Evolutionary conservation across 2,888 invertebrate genomes (phyloP), one percentile per base, ranked within the genome.

Genomic region (Meghimatium bilineatum): DNA sequence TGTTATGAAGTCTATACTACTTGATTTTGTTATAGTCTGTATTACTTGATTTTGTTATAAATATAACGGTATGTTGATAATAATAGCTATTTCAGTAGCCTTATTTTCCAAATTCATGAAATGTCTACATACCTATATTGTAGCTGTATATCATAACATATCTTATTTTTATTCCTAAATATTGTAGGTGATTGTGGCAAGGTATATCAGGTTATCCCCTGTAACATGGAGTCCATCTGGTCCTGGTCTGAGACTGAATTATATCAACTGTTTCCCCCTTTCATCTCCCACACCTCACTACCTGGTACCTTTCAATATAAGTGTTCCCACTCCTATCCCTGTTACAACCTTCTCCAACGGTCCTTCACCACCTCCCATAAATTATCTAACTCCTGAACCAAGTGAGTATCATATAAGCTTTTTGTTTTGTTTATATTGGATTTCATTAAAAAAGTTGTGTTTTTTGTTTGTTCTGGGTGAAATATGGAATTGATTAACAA

Each of bases 151-250:
- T 67, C 1, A 1, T 67, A 20, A 32, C 20, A 67, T 34, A 17
- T n/a, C n/a, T 32, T 17, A 17, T 32, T 69, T 8, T 69, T 69
- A 14, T 36, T 36, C 38, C 38, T 69, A 34, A 77, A 77, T 60
- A 14, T 32, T 12, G 14, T 52, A 85, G 71, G 56, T 77, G 6
- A 67, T 81, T 74, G 75, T 56, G n/a, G 90, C 90, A 14, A 89
- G 89, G 77, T 89, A 87, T 84, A 88, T 91, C 60, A 87, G 90
- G 23, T 85, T 91, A 23, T 87, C 87, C 49, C 91, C 91, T 8
- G 77, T 87, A 6, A 85, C 85, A 12, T 90, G 89, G 88, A 83
- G 88, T 32, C 86, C 88, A 12, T 82, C 83, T 12, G 88, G 88
- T 29, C 85, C 89, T 36, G 89, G 88, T 14, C 83, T 90, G 63